Base-by-base conservation (phyloP, 2,797 vertebrate genomes). In the Sebastes flavidus region DNA sequence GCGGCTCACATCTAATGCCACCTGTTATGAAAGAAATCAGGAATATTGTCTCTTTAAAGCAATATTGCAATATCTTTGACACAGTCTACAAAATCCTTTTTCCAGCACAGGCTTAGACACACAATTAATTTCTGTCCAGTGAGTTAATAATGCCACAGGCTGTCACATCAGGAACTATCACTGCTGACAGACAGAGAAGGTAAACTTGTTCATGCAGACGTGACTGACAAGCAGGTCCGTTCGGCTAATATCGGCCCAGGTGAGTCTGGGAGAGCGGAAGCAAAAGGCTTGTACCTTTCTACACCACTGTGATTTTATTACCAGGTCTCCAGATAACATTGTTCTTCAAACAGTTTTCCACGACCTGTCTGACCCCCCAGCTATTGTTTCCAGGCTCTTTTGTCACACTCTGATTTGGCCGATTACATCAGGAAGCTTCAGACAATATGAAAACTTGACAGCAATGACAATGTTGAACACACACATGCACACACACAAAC, bases 301-400 rank as follows among this genome's bases (percentile, higher is more conserved):
- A 76, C 66, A 75, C 59, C 24, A 22, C 54, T 49, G 78, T 62
- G 60, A 55, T 83, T 86, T 84, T 74, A 84, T 85, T 76, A 80
- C 58, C 72, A 71, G 62, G 36, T 75, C 85, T 84, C 71, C 72
- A 72, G 92, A 93, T 84, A 88, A 89, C 88, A 91, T 91, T 93
- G 89, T 92, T 90, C 49, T 65, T 80, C 82, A 88, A 90, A 84
- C 77, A 69, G 77, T 78, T 87, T 83, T 88, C 80, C 87, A 78
- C 12, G 75, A 88, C 83, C 89, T 46, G 22, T 75, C 30, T 90
- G 88, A 89, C 87, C 89, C 38, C 61, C 61, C 75, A 34, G 42
- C 77, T 78, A 88, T 92, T 91, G 89, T 94, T 87, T 83, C 76
- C 84, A 56, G 75, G 27, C 65, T 49, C 75, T 72, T 91, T 81